A percentile compares a stretch with the other conserved stretches of the same genome.
These are phyloP conservation scores for Euura lappo DNA, from an alignment of 1,140 invertebrate genomes.

Conservation along the genomic window DNA sequence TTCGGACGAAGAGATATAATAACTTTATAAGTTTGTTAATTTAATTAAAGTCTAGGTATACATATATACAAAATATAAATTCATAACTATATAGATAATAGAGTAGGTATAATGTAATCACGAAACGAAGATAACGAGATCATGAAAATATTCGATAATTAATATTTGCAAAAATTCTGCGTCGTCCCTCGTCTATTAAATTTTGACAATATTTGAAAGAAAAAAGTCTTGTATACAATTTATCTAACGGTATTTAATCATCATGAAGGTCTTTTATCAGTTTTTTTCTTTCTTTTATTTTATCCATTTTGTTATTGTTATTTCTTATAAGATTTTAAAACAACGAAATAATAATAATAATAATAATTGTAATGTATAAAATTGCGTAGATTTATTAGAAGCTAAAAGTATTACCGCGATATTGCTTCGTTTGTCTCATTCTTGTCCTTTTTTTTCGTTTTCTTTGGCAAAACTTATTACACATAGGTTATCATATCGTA, in stretches of 20 bases:
- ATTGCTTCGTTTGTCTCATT: slow-evolving; percentile 38
- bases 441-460: slow-evolving; percentile 30
- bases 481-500: slow-evolving; percentile 53
- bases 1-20: background rate
- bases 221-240: no score
- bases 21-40: no score
- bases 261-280: background rate
- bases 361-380: slow-evolving; percentile 11
- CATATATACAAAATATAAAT: no score
- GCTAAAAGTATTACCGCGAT: slow-evolving; percentile 45
- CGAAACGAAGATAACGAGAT: no score
- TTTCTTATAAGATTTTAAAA: background rate
- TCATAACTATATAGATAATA: slow-evolving; percentile 5
- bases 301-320: background rate
- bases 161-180: no score
- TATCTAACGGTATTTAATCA: background rate
- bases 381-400: slow-evolving; percentile 11
- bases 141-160: no score
- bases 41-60: no score
- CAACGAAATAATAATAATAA: background rate
- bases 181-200: no score
- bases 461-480: slow-evolving; percentile 64
- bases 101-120: slow-evolving; percentile 13
- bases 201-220: no score
- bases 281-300: background rate